Evolutionary conservation across 2,888 invertebrate genomes (phyloP), one percentile per base, ranked within the genome.

Genomic region (Cactoblastis cactorum): DNA sequence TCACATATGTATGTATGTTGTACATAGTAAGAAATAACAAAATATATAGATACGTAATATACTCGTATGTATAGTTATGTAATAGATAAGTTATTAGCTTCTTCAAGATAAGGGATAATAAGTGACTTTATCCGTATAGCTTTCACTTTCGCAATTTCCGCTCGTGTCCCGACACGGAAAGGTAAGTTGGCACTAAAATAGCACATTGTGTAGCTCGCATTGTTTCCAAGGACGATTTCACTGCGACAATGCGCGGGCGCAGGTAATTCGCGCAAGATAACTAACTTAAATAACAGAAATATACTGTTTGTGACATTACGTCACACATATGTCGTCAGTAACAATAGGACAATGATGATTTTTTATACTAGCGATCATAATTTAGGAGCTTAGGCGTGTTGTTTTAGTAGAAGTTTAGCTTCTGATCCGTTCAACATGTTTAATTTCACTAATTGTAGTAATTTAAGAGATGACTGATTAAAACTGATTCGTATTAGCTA

Each of bases 61-160:
- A n/a, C n/a, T n/a, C n/a, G n/a, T n/a, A n/a, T n/a, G n/a, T n/a
- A n/a, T n/a, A n/a, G n/a, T n/a, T n/a, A n/a, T n/a, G n/a, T n/a
- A n/a, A n/a, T n/a, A n/a, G n/a, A n/a, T n/a, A n/a, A 22, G 41
- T 43, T 24, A 14, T 24, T 43, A 43, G 15, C 28, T 43, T 12
- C n/a, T 22, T 5, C 3, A 17, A 43, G 35, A 15, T 47, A 47
- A 19, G 46, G 14, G 22, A 43, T 8, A 19, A 19, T 41, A 41
- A 32, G 17, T 28, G 43, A n/a, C 28, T 15, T 15, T 28, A 43
- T 43, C 43, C 43, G 39, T 9, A 38, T 34, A 18, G 28, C 33
- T 86, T 87, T 88, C 85, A 83, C 86, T 88, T 83, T 85, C 75
- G 56, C 62, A 52, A 61, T 76, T 81, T 80, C 83, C 80, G 78